phyloP scores from a whole-genome alignment of 2,797 vertebrate species.

The Esox masquinongy region DNA sequence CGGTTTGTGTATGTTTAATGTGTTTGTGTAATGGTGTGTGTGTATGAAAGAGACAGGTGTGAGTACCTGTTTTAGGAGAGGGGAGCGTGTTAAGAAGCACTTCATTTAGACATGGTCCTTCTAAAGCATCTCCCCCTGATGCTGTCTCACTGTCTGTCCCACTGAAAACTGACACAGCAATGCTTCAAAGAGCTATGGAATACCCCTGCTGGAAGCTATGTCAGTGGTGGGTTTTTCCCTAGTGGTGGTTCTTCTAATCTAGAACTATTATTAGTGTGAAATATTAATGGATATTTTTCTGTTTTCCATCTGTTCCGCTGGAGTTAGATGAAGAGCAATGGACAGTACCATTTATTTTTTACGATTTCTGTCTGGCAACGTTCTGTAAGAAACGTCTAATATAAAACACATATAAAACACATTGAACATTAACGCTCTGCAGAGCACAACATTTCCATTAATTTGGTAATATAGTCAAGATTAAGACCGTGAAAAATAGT shows the following conservation, averaged over 20 bases:
- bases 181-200: neutral
- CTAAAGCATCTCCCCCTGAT: conserved; percentile 2
- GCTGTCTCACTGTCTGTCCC: neutral
- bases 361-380: no score
- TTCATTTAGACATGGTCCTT: neutral
- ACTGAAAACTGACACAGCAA: conserved; percentile 4
- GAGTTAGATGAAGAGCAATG: neutral
- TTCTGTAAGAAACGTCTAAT: no score
- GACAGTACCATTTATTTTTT: neutral
- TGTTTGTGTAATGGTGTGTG: neutral
- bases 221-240: neutral
- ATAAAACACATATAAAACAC: no score
- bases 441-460: no score
- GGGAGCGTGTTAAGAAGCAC: neutral
- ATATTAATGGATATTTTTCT: neutral
- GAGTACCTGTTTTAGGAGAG: neutral
- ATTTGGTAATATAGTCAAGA: no score
- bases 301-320: neutral
- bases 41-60: neutral
- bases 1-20: neutral
- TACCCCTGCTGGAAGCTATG: neutral
- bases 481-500: no score
- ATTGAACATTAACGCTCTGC: no score
- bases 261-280: neutral
- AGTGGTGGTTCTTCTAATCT: neutral